Base-by-base conservation (phyloP, 1,140 invertebrate genomes). In the Plodia interpunctella region DNA sequence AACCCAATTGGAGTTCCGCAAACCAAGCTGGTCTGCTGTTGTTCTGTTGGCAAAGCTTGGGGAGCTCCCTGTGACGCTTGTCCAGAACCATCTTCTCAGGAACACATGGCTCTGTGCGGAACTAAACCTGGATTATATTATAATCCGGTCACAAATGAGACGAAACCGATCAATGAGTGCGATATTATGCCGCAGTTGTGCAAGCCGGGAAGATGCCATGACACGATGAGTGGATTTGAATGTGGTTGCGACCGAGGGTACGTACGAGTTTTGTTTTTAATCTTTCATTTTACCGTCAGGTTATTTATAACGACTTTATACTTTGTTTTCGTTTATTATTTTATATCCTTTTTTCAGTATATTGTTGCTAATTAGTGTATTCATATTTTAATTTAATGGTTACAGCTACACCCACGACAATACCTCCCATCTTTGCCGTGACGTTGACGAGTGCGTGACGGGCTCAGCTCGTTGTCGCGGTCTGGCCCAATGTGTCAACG, bases 31-130 rank as follows among this genome's bases (percentile, higher is more conserved):
- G 87, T 96, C 20, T 97, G 97, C 72, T 98, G 96, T 76, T 98
- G 97, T 88, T 95, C 95, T 0, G 95, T 97, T 91, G 97, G 96
- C 0, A 92, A 92, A 65, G 96, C 94, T 0, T 98, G 97, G 97
- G 95, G 95, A 0, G 91, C 91, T 50, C 94, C 93, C 0, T 97
- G 97, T 80, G 92, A 94, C 74, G 91, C 91, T 8, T 98, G 97
- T 88, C 96, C 97, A 0, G 87, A 49, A 15, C 35, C 35, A 0
- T 96, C 95, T 87, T 95, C 95, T 76, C 82, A 35, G 59, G 92
- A 93, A 28, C 92, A 94, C 66, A 83, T 88, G n/a, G 74, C 86
- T 0, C 76, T 95, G 0, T 95, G 94, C 74, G 93, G 93, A 0
- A 88, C 83, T 51, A 84, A 89, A 50, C 94, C 94, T 0, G 95